phyloP scores from a whole-genome alignment of 1,140 invertebrate genomes.

The Euglossa dilemma region DNA sequence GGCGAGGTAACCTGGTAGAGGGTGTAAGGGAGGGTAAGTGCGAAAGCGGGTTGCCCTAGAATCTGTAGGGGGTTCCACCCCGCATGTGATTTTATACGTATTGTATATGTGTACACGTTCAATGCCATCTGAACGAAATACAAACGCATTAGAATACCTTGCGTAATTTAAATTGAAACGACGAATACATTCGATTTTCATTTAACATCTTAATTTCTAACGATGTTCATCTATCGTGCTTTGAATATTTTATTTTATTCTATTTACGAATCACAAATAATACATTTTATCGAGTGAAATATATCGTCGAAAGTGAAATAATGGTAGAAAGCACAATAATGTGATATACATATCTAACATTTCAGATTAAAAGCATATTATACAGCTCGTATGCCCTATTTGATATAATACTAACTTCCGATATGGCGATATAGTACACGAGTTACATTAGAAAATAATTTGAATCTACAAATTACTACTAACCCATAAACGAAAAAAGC shows the following conservation, averaged over 20 bases:
- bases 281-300: background rate
- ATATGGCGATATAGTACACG: background rate
- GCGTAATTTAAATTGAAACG: background rate
- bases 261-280: background rate
- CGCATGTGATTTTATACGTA: slow-evolving; percentile 47
- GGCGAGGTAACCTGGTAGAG: slow-evolving; percentile 63
- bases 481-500: background rate
- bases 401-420: slow-evolving; percentile 14
- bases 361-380: slow-evolving; percentile 30
- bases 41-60: slow-evolving; percentile 66
- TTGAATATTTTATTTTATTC: background rate
- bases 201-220: background rate
- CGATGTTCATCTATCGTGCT: background rate
- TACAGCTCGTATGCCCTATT: slow-evolving; percentile 22
- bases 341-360: slow-evolving; percentile 16
- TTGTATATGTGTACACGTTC: slow-evolving; percentile 15
- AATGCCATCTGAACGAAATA: slow-evolving; percentile 27
- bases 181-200: background rate
- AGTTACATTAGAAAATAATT: background rate
- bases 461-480: background rate
- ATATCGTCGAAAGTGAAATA: slow-evolving; percentile 8
- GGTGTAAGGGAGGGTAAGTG: slow-evolving; percentile 55
- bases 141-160: background rate
- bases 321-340: background rate
- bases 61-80: slow-evolving; percentile 58